These are phyloP conservation scores for Drosophila affinis DNA, from an alignment of 2,888 invertebrate species.

Conservation along the genomic window DNA sequence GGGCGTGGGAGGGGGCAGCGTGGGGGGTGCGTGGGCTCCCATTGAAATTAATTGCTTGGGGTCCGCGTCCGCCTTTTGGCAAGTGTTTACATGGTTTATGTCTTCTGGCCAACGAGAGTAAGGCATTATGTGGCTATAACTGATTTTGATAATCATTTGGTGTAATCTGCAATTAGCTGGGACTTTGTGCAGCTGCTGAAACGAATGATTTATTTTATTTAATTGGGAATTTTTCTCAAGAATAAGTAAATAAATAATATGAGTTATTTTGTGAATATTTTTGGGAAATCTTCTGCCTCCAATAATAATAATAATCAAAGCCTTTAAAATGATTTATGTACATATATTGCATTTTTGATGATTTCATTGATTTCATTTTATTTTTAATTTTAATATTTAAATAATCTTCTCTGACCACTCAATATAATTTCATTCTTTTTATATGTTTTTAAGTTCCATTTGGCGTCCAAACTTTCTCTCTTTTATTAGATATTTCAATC, in stretches of 20 bases:
- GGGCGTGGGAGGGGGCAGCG: too few species aligned
- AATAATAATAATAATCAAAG: neutral
- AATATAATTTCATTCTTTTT: neutral
- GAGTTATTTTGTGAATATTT: too few species aligned
- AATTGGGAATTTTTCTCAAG: neutral
- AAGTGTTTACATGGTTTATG: constrained; percentile 76
- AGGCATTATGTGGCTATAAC: neutral
- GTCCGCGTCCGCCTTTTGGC: constrained; percentile 61
- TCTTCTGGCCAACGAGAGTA: constrained; percentile 13
- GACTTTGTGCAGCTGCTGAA: neutral
- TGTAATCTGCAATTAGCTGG: neutral
- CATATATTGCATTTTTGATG: too few species aligned
- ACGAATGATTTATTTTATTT: neutral
- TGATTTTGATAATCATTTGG: neutral
- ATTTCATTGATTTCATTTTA: too few species aligned
- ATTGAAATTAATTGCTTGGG: constrained; percentile 58
- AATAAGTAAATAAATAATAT: too few species aligned
- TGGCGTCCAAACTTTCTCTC: neutral
- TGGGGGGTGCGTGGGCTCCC: constrained; percentile 15
- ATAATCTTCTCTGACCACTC: neutral
- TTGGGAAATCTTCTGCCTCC: too few species aligned
- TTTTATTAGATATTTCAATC: neutral
- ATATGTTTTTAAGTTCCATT: neutral
- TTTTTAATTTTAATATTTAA: neutral
- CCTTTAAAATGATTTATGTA: neutral